Base-by-base conservation (phyloP, 2,113 vertebrate species). In the Ageneiosus marmoratus region DNA sequence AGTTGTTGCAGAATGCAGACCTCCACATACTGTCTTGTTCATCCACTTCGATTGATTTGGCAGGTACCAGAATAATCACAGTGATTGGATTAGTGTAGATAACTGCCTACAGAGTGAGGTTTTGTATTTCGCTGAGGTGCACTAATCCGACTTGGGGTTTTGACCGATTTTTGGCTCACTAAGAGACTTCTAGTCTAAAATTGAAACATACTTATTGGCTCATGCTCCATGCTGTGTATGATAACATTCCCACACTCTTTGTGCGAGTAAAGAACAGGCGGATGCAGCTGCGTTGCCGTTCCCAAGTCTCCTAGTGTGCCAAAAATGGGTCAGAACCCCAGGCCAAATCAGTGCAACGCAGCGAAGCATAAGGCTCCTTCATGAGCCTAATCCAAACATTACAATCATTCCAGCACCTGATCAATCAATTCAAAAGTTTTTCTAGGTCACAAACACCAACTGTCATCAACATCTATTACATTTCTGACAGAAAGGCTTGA, bases 41-140 rank as follows among this genome's bases (percentile, higher is more conserved):
- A 50, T 46, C 18, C n/a, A 34, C 5, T 32, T 16, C 22, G 50
- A 75, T 75, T 77, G 53, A 32, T 15, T 77, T 37, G 34, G 75
- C 53, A 41, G 34, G 34, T 58, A 77, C 34, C 51, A 77, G 55
- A 44, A 77, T 18, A 13, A 41, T 44, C 34, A n/a, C 12, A 24
- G 37, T 77, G 76, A 77, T 77, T 77, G 32, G 76, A 77, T 77
- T 81, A 77, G 37, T 24, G 55, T 77, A 27, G 76, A 24, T 58
- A 60, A 58, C 58, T 27, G 34, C 55, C 53, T 41, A 41, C 76
- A 60, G 15, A 72, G 67, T 82, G 65, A 50, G 69, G 53, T 74
- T 46, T 32, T 74, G 70, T 62, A 60, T 60, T 34, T 62, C 73
- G 67, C 72, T 77, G n/a, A 37, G 20, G 82, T 50, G 32, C 55